Conservation (phyloP, 2,113 vertebrate genomes). For the Chaetops frenatus region DNA sequence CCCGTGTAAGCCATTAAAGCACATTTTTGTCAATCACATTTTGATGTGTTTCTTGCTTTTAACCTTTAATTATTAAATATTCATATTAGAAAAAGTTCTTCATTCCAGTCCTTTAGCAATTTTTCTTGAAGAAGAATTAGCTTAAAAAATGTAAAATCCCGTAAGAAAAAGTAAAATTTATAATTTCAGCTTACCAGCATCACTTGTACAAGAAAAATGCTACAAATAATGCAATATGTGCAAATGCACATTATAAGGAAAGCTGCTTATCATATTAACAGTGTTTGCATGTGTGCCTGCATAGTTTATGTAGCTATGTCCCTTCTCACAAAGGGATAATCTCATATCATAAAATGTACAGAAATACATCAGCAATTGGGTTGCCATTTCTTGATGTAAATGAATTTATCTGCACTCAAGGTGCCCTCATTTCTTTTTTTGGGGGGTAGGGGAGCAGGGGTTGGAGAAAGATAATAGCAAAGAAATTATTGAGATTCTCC, state of each 20-base stretch:
- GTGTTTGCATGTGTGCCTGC: not conserved
- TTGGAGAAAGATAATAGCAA: not conserved
- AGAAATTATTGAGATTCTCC: not conserved
- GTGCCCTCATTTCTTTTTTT: too few relatives aligned
- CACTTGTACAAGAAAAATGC: not conserved
- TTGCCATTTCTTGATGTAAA: not conserved
- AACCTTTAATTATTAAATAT: not conserved
- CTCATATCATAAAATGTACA: not conserved
- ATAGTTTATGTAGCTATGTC: not conserved
- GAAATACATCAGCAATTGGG: not conserved
- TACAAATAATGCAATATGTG: not conserved
- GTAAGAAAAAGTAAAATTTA: not conserved
- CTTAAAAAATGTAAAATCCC: not conserved
- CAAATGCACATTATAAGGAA: not conserved
- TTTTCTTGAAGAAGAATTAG: not conserved
- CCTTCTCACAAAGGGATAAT: not conserved
- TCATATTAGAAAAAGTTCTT: not conserved
- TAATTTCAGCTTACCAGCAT: not conserved
- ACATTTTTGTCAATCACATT: not conserved
- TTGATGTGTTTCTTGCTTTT: not conserved
- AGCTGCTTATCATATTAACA: not conserved
- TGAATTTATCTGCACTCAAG: not conserved
- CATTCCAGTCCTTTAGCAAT: not conserved
- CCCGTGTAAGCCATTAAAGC: not conserved
- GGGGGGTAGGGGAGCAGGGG: accelerated